Percentiles rank a stretch among this genome's conserved stretches.
phyloP scores from a whole-genome alignment of 2,888 invertebrate genomes.

The Eilema caniola region DNA sequence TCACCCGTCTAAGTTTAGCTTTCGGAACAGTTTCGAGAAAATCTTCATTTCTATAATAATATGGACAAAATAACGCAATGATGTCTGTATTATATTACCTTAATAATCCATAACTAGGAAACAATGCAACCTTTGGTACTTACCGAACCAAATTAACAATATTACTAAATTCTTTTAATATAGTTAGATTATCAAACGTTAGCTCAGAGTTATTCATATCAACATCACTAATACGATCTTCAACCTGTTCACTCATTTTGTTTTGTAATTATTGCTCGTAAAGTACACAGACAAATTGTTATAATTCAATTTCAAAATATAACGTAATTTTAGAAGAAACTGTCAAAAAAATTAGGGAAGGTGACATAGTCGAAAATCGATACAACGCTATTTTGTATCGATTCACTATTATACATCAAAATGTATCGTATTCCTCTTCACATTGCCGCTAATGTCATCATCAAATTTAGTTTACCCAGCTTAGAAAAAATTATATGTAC shows the following conservation, averaged over 20 bases:
- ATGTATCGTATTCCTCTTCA: too few relatives aligned
- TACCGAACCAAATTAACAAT: constrained; percentile 78
- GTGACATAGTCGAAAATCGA: too few relatives aligned
- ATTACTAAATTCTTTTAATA: constrained; percentile 78
- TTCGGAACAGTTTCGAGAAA: constrained; percentile 79
- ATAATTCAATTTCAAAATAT: neutral
- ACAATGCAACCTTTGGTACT: constrained; percentile 3
- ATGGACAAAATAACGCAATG: neutral
- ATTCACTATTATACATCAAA: too few relatives aligned
- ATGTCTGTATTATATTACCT: neutral
- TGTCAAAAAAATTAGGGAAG: neutral
- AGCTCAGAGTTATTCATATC: constrained; percentile 68
- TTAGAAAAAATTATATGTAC: too few relatives aligned
- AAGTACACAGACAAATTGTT: neutral
- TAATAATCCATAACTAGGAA: constrained; percentile 18
- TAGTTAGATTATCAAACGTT: constrained; percentile 75
- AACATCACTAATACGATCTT: constrained; percentile 59
- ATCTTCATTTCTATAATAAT: constrained; percentile 75
- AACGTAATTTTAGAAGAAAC: neutral
- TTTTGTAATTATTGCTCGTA: neutral
- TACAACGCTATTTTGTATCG: too few relatives aligned
- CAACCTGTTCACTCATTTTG: constrained; percentile 66
- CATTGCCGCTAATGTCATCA: too few relatives aligned
- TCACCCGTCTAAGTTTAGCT: constrained; percentile 73
- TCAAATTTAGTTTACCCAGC: too few relatives aligned